Conservation (phyloP, 2,113 vertebrate species). For the Cacatua alba region DNA sequence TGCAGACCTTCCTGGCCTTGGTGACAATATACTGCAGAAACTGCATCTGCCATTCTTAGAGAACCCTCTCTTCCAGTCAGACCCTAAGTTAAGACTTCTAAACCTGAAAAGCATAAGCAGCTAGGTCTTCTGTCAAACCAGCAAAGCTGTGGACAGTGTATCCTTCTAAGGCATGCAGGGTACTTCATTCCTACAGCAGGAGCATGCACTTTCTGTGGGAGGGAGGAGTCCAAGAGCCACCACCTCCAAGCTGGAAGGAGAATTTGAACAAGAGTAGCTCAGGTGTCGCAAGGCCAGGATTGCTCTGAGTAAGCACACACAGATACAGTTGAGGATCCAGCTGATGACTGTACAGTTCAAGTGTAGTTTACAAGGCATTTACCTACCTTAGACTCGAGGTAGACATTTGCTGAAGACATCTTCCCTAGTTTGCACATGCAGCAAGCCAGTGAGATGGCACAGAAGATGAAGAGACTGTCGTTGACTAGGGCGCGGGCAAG, state of each 20-base stretch:
- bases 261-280: background rate
- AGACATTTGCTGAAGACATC: slow-evolving; percentile 97
- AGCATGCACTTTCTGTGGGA: background rate
- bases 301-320: background rate
- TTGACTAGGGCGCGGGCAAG: slow-evolving; percentile 89
- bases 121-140: background rate
- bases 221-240: background rate
- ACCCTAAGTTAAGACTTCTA: background rate
- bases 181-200: background rate
- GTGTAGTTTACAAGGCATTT: background rate
- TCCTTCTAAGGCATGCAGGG: background rate
- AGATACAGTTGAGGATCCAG: background rate
- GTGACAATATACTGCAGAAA: background rate
- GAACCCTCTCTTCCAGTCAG: background rate
- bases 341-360: background rate
- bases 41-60: background rate
- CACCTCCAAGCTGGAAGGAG: background rate
- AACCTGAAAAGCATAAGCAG: background rate
- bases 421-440: slow-evolving; percentile 94
- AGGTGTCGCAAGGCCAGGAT: background rate
- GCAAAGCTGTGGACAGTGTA: background rate
- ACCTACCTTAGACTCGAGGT: slow-evolving; percentile 95
- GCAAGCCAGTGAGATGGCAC: slow-evolving; percentile 88
- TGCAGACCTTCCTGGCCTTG: background rate
- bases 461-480: slow-evolving; percentile 92